phyloP scores from a whole-genome alignment of 2,888 invertebrate genomes.

The Tricholauxania praeusta region DNA sequence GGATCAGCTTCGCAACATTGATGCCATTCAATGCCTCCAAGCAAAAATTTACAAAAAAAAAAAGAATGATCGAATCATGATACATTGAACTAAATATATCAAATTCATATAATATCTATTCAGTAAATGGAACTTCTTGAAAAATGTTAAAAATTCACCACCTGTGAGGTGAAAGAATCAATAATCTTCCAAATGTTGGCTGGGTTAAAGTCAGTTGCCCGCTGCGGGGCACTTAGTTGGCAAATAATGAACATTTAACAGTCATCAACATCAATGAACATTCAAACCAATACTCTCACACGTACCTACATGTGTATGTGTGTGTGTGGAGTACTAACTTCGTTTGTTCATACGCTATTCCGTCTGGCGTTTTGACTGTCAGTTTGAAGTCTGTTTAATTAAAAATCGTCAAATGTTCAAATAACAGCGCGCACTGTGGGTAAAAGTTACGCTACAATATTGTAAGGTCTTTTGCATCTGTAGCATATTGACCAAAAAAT shows the following conservation, averaged over 20 bases:
- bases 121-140: no score
- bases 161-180: no score
- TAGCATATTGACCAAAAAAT: no score
- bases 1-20: not conserved
- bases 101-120: not conserved
- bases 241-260: slow-evolving; percentile 25
- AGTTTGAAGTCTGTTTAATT: slow-evolving; percentile 20
- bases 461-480: no score
- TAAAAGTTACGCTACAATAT: not conserved
- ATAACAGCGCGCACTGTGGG: slow-evolving; percentile 8
- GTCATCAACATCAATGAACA: slow-evolving; percentile 9
- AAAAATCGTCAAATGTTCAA: slow-evolving; percentile 18
- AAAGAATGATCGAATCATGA: not conserved
- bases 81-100: not conserved
- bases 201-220: not conserved
- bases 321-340: not conserved
- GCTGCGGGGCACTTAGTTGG: slow-evolving; percentile 12
- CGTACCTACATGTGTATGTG: not conserved
- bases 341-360: not conserved
- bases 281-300: not conserved
- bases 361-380: not conserved
- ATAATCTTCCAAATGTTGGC: no score
- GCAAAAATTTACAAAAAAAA: not conserved
- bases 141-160: no score
- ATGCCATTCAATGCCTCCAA: not conserved